Evolutionary conservation across 2,113 vertebrate genomes (phyloP).

Genomic region (Triplophysa rosa): DNA sequence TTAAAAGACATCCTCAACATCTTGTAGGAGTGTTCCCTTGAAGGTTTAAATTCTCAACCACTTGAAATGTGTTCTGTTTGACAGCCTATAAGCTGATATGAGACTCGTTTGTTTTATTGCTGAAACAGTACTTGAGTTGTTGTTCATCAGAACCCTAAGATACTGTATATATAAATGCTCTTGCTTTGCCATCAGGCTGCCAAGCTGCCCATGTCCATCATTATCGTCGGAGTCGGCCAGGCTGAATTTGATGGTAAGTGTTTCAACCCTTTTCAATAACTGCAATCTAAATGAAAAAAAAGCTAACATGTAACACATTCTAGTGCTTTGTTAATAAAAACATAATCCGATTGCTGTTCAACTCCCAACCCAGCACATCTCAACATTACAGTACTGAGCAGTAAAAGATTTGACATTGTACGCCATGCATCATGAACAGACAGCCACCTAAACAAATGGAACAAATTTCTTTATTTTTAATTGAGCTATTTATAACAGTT

Average conservation of each 20-base stretch:
- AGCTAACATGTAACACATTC: too few species aligned
- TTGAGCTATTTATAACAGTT: constrained; percentile 30
- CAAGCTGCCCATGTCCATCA: constrained; percentile 58
- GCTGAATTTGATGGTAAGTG: constrained; percentile 55
- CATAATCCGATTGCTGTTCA: too few species aligned
- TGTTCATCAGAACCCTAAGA: not conserved
- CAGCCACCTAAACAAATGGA: constrained; percentile 13
- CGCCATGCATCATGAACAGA: not conserved
- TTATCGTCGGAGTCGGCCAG: constrained; percentile 55
- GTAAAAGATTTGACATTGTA: too few species aligned
- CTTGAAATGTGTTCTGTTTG: too few species aligned
- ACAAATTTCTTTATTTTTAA: constrained; percentile 12
- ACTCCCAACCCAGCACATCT: too few species aligned
- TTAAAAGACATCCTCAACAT: too few species aligned
- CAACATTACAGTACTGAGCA: too few species aligned
- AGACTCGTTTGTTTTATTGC: too few species aligned
- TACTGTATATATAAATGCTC: not conserved
- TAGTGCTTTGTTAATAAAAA: too few species aligned
- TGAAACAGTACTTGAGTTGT: not conserved
- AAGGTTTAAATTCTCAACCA: too few species aligned
- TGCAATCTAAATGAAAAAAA: not conserved
- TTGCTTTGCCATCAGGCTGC: constrained; percentile 44
- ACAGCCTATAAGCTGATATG: too few species aligned
- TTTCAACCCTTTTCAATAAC: not conserved
- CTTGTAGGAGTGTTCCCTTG: too few species aligned